Percentiles rank a stretch among this genome's conserved stretches.
Conservation (phyloP, 2,113 vertebrate species). For the Callaeas wilsoni region DNA sequence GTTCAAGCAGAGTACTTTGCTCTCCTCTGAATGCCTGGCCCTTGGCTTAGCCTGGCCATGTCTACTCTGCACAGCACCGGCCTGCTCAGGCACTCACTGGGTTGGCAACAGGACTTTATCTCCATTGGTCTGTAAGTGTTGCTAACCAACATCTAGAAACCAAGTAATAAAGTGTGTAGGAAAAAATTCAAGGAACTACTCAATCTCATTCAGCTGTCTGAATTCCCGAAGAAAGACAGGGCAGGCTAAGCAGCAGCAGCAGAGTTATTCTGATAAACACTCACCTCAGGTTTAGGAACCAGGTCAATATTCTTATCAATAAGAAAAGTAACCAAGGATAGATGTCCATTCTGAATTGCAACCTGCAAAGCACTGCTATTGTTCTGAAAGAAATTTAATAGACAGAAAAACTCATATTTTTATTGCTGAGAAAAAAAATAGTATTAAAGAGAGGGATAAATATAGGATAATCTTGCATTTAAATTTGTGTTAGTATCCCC, state of each 20-base stretch:
- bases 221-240: neutral
- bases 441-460: neutral
- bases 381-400: slow-evolving; percentile 64
- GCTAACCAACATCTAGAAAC: neutral
- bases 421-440: neutral
- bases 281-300: slow-evolving; percentile 75
- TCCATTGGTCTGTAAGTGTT: neutral
- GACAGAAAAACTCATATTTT: neutral
- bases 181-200: neutral
- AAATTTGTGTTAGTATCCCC: neutral
- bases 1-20: neutral
- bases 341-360: slow-evolving; percentile 75
- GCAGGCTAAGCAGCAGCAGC: neutral
- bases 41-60: neutral
- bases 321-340: slow-evolving; percentile 77
- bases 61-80: too few species aligned
- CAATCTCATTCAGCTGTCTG: neutral
- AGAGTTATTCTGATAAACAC: neutral
- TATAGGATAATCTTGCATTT: neutral
- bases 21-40: neutral
- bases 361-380: slow-evolving; percentile 72
- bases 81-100: neutral
- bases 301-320: slow-evolving; percentile 69
- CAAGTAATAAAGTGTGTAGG: rapidly evolving
- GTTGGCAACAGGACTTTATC: neutral